Base-by-base conservation (phyloP, 2,113 vertebrate genomes). In the Corythornis madagascariensis region DNA sequence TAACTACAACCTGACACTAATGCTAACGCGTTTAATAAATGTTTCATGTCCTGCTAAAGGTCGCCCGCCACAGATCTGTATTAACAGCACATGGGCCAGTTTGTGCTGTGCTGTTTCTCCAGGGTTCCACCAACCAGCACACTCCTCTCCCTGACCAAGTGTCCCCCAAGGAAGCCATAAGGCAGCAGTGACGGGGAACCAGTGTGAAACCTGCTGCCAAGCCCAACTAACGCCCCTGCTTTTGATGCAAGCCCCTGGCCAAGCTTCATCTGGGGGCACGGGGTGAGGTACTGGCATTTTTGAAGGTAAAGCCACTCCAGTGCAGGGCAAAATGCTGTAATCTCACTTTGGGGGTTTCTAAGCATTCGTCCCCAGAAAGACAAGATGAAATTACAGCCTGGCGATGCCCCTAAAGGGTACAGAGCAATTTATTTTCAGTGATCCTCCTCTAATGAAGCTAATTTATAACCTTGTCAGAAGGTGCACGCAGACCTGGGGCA, bases 401-500 rank as follows among this genome's bases (percentile, higher is more conserved):
- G 45, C 0, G 0, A 71, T 72, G 69, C 63, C 86, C 82, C 73
- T 76, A 57, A 91, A 95, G 92, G 89, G 90, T 90, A 55, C 11
- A 5, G 89, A 94, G 60, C 81, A 53, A 93, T 94, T 96, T 89
- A 84, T 95, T 96, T 90, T 67, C 79, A 73, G 78, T 43, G 75
- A 93, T 94, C 79, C 71, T 89, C 86, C 64, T 75, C 84, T 93
- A 96, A 96, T 90, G 83, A 95, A 93, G 87, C 82, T 86, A 91
- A 94, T 96, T 93, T 89, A 95, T 94, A 95, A 92, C 90, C 83
- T 76, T 93, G 96, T 96, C 92, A 95, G 89, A 35, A 93, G 56
- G 86, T 42, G 13, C 88, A 79, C 1, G 5, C 50, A 74, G 87
- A 83, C 76, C 77, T 1, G 1, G 88, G 90, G 93, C 83, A 90